phyloP scores from a whole-genome alignment of 35 echinoderm and acorn worm species.

The Eucidaris tribuloides region DNA sequence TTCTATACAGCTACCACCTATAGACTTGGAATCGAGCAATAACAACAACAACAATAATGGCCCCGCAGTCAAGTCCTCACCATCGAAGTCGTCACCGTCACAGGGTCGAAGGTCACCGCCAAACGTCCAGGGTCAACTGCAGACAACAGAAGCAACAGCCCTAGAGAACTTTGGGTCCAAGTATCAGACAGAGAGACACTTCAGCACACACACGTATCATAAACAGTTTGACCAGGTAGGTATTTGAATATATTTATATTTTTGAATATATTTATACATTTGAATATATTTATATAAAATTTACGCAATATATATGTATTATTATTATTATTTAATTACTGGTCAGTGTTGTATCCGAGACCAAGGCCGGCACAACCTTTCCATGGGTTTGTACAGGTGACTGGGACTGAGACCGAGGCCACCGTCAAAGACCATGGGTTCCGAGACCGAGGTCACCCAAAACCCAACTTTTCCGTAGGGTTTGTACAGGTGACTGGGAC shows the following conservation, averaged over 20 bases:
- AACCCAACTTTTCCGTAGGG: background rate
- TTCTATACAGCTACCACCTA: constrained; percentile 58
- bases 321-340: background rate
- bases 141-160: constrained; percentile 77
- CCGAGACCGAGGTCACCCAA: too few species aligned
- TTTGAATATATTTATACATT: too few species aligned
- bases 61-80: background rate
- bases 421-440: too few species aligned
- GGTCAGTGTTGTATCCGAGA: background rate
- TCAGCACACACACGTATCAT: constrained; percentile 62
- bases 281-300: background rate
- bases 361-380: background rate
- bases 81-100: background rate
- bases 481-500: too few species aligned
- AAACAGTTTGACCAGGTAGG: constrained; percentile 89
- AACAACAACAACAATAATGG: constrained; percentile 77
- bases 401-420: too few species aligned
- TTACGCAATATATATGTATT: background rate
- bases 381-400: too few species aligned
- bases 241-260: background rate
- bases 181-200: constrained; percentile 88
- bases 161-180: constrained; percentile 88
- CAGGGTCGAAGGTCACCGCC: background rate
- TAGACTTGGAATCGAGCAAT: constrained; percentile 61
- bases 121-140: constrained; percentile 17